Conservation (phyloP, 1,140 invertebrate genomes). For the Cataglyphis hispanica region DNA sequence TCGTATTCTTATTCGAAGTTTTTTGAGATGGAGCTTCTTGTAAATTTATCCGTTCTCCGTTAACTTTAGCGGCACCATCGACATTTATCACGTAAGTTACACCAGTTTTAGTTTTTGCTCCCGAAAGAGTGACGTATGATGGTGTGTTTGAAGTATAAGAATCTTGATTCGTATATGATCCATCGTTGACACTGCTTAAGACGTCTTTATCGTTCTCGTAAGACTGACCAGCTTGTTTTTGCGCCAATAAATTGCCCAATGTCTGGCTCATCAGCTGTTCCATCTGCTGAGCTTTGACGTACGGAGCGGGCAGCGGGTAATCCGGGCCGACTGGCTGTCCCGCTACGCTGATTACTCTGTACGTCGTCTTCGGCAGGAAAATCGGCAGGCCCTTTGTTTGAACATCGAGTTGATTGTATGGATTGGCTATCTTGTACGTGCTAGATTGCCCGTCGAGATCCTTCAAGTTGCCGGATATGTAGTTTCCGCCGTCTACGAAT, state of each 20-base stretch:
- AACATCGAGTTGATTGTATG: constrained; percentile 76
- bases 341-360: constrained; percentile 78
- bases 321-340: constrained; percentile 77
- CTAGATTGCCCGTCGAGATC: constrained; percentile 81
- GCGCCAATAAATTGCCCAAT: constrained; percentile 76
- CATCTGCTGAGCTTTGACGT: constrained; percentile 78
- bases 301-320: constrained; percentile 70
- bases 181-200: background rate
- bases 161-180: constrained; percentile 26
- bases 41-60: constrained; percentile 33
- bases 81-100: constrained; percentile 79
- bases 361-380: constrained; percentile 74
- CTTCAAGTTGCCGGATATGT: constrained; percentile 76
- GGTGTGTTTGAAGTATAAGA: constrained; percentile 59
- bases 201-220: constrained; percentile 55
- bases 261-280: constrained; percentile 81
- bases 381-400: constrained; percentile 40
- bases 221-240: constrained; percentile 74
- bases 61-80: constrained; percentile 73
- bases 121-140: constrained; percentile 65
- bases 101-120: constrained; percentile 77
- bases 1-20: constrained; percentile 58
- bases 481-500: constrained; percentile 81
- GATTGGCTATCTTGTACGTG: constrained; percentile 74
- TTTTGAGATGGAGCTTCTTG: constrained; percentile 19